A percentile compares a stretch with the other conserved stretches of the same genome.
These are phyloP conservation scores for Neotragus pygmaeus DNA, from an alignment of 2,113 vertebrate species.

Conservation along the genomic window DNA sequence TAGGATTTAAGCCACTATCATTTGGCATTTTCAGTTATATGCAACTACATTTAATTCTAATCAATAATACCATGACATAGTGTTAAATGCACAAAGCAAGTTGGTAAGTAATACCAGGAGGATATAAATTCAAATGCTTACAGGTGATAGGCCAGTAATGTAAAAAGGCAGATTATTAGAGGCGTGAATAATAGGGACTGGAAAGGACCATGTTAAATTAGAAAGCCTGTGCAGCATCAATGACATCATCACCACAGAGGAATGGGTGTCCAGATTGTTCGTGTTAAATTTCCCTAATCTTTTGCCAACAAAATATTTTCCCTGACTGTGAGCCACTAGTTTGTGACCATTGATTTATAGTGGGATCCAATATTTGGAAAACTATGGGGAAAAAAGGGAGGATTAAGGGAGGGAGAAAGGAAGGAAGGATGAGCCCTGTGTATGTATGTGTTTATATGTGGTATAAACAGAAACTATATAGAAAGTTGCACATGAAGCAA, in stretches of 20 bases:
- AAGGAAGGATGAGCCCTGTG: background rate
- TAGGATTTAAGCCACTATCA: background rate
- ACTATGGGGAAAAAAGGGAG: background rate
- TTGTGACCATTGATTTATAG: background rate
- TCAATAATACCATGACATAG: background rate
- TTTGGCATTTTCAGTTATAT: background rate
- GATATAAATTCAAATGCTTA: background rate
- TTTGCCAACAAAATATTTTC: slow-evolving; percentile 7
- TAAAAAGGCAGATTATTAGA: background rate
- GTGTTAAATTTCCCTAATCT: background rate
- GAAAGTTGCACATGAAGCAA: background rate
- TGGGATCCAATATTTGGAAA: slow-evolving; percentile 8
- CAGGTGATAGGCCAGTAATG: background rate
- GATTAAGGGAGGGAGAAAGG: background rate
- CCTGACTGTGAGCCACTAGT: background rate
- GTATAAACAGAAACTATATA: background rate
- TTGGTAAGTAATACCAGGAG: background rate
- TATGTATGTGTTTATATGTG: background rate
- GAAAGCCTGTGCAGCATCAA: background rate
- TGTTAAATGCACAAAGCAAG: background rate
- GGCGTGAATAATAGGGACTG: background rate
- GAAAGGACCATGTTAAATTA: background rate
- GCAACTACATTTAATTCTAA: background rate
- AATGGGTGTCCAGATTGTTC: background rate
- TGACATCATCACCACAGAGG: background rate